Conservation (phyloP, 2,797 vertebrate genomes). For the Podargus strigoides region DNA sequence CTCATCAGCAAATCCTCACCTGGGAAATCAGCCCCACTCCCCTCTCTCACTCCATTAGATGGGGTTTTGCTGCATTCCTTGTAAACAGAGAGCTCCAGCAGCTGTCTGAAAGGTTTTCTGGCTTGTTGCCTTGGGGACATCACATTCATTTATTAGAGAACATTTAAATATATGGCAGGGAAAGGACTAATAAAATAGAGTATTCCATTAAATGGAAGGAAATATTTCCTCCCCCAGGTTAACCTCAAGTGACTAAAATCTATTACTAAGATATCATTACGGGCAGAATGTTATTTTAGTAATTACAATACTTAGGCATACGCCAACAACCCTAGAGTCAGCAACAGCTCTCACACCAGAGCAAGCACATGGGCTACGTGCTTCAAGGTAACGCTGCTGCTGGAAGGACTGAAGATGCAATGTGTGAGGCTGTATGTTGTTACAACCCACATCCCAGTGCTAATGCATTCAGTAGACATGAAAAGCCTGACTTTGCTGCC, state of each 20-base stretch:
- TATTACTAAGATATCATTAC: conserved; percentile 24
- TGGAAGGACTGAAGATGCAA: not conserved
- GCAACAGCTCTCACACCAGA: not conserved
- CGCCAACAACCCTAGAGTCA: not conserved
- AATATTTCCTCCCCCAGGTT: conserved; percentile 36
- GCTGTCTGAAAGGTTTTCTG: conserved; percentile 52
- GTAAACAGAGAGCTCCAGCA: conserved; percentile 38
- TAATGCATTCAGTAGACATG: not conserved
- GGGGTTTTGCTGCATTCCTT: not conserved
- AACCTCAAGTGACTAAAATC: conserved; percentile 46
- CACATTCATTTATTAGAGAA: conserved; percentile 24
- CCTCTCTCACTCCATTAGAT: conserved; percentile 11
- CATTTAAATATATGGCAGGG: conserved; percentile 43
- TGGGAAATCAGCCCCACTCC: not conserved
- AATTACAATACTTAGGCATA: not conserved
- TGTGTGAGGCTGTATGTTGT: not conserved
- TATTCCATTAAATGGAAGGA: conserved; percentile 42
- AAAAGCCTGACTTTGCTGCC: not conserved
- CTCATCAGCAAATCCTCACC: conserved; percentile 2
- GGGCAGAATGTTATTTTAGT: conserved; percentile 10
- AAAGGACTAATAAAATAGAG: conserved; percentile 42
- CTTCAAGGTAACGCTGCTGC: not conserved
- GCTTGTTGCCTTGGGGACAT: conserved; percentile 44
- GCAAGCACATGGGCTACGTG: not conserved
- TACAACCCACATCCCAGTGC: not conserved